Conservation (phyloP, 2,888 invertebrate species). For the Leptogaster cylindrica region DNA sequence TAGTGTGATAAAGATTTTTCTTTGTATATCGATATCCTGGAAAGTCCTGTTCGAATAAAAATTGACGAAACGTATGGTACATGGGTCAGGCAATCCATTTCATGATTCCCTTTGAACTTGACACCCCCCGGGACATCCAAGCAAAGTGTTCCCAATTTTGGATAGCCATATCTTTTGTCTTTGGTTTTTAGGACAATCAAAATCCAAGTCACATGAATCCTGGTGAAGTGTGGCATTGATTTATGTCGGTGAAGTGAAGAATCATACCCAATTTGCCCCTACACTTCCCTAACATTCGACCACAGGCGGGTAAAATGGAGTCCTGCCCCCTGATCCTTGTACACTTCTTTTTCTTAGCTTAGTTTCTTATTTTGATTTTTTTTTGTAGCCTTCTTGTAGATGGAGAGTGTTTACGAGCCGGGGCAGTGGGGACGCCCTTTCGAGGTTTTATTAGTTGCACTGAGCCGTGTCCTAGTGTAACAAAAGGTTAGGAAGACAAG, state of each 20-base stretch:
- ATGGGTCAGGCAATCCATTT: conserved; percentile 29
- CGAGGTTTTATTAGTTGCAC: conserved; percentile 20
- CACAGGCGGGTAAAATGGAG: not conserved
- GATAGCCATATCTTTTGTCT: conserved; percentile 7
- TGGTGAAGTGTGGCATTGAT: conserved; percentile 36
- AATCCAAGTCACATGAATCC: conserved; percentile 37
- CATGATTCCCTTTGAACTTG: conserved; percentile 26
- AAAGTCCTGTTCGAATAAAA: not conserved
- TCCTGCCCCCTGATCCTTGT: not conserved
- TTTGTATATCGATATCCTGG: too few relatives aligned
- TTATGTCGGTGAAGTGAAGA: conserved; percentile 20
- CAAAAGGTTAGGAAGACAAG: too few relatives aligned
- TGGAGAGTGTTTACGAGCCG: not conserved
- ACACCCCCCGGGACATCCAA: conserved; percentile 1
- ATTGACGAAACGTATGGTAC: conserved; percentile 21
- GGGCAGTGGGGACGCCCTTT: conserved; percentile 6
- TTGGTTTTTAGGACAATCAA: conserved; percentile 30
- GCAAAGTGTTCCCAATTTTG: conserved; percentile 3
- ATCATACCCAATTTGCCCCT: conserved; percentile 14
- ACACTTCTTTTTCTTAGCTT: conserved; percentile 32
- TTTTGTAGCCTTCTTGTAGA: too few relatives aligned
- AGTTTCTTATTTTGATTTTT: too few relatives aligned
- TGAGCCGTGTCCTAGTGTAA: conserved; percentile 21
- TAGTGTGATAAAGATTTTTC: too few relatives aligned
- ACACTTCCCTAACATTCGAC: conserved; percentile 8